These are phyloP conservation scores for Prietella phreatophila DNA, from an alignment of 2,113 vertebrate species.

Conservation along the genomic window DNA sequence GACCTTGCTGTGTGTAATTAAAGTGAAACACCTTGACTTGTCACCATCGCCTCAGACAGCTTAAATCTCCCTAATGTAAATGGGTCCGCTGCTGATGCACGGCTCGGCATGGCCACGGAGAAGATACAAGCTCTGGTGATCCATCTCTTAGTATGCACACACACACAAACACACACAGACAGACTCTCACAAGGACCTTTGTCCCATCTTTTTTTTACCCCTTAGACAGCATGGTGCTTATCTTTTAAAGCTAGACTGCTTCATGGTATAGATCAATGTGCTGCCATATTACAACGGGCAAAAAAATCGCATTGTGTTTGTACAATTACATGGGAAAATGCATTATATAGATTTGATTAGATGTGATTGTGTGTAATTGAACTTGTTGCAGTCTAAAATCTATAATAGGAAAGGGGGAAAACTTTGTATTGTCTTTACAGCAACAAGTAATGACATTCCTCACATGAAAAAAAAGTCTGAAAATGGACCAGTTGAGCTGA, in stretches of 20 bases:
- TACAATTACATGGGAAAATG: not conserved
- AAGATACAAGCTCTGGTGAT: constrained; percentile 76
- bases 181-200: constrained; percentile 49
- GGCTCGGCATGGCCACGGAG: constrained; percentile 71
- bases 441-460: constrained; percentile 35
- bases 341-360: not conserved
- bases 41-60: constrained; percentile 78
- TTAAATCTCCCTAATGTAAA: constrained; percentile 85
- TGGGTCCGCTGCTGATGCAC: constrained; percentile 70
- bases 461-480: constrained; percentile 20
- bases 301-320: not conserved
- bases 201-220: constrained; percentile 56
- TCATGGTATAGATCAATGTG: constrained; percentile 47
- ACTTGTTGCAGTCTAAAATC: not conserved
- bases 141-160: constrained; percentile 71
- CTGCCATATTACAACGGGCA: constrained; percentile 30
- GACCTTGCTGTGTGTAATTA: constrained; percentile 81
- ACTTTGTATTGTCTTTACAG: not conserved
- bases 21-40: constrained; percentile 83
- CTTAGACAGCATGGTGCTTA: constrained; percentile 53
- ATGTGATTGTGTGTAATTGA: not conserved
- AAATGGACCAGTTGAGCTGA: constrained; percentile 56
- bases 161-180: constrained; percentile 37
- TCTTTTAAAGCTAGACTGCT: constrained; percentile 51
- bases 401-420: not conserved